Evolutionary conservation across 2,797 vertebrate species (phyloP).

Genomic region (Peromyscus melanophrys): DNA sequence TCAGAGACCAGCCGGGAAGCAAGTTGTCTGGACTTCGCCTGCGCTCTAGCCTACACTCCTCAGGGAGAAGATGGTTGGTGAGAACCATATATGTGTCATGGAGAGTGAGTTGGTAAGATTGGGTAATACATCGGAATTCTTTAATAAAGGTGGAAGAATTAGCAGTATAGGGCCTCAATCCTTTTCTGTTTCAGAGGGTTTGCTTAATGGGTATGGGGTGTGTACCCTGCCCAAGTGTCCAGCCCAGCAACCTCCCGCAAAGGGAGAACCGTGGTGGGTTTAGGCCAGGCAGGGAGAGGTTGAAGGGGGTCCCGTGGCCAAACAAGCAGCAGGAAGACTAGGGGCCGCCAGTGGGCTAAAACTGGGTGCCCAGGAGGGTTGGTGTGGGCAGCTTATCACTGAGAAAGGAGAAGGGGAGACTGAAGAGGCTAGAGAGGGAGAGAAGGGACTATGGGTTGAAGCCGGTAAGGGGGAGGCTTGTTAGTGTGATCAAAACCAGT

Average conservation of each 20-base stretch:
- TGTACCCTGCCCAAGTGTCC: too few relatives aligned
- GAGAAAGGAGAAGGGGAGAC: too few relatives aligned
- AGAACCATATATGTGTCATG: neutral
- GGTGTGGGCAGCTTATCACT: too few relatives aligned
- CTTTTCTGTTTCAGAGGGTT: neutral
- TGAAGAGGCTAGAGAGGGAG: neutral
- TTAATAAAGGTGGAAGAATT: neutral
- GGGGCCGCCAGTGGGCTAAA: too few relatives aligned
- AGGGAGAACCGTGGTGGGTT: too few relatives aligned
- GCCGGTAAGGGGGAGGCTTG: neutral
- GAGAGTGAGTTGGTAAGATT: neutral
- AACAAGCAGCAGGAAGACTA: too few relatives aligned
- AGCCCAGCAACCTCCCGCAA: too few relatives aligned
- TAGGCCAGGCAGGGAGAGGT: too few relatives aligned
- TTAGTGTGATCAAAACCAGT: neutral
- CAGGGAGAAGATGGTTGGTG: neutral
- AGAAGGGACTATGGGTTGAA: neutral
- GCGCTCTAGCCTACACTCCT: neutral
- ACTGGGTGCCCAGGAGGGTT: too few relatives aligned
- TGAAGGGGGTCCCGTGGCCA: too few relatives aligned
- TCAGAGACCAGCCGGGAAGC: neutral
- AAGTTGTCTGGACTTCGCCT: neutral
- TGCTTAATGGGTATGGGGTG: too few relatives aligned
- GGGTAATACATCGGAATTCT: neutral
- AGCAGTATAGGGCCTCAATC: neutral